Percentiles rank a stretch among this genome's conserved stretches.
phyloP scores from a whole-genome alignment of 2,113 vertebrate species.

The Thinocorus orbignyianus region DNA sequence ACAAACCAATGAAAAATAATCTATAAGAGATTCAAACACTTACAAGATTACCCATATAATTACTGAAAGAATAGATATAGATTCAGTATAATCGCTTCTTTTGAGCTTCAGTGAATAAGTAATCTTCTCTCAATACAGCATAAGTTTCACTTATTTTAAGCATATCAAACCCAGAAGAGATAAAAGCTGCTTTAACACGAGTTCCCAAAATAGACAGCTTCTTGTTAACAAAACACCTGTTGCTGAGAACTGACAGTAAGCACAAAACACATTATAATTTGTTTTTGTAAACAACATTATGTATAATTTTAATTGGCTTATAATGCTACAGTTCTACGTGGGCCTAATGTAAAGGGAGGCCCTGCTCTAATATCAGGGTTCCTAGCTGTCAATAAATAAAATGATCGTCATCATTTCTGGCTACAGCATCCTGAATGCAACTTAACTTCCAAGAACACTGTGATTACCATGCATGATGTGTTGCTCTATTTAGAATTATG shows the following conservation, averaged over 20 bases:
- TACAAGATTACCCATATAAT: conserved; percentile 33
- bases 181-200: conserved; percentile 41
- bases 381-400: conserved; percentile 26
- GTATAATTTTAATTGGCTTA: conserved; percentile 56
- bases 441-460: conserved; percentile 23
- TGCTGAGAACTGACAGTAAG: conserved; percentile 57
- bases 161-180: conserved; percentile 53
- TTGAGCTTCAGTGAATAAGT: conserved; percentile 48
- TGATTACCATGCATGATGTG: conserved; percentile 26
- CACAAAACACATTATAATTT: conserved; percentile 59
- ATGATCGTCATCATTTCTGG: neutral
- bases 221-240: conserved; percentile 68
- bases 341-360: conserved; percentile 15
- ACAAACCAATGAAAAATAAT: conserved; percentile 1
- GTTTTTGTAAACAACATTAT: conserved; percentile 57
- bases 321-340: neutral
- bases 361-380: conserved; percentile 14
- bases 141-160: conserved; percentile 66
- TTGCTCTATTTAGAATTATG: conserved; percentile 40
- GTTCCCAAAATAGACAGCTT: conserved; percentile 60
- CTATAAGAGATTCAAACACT: neutral
- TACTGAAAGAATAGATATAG: neutral
- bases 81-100: conserved; percentile 49
- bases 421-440: conserved; percentile 9
- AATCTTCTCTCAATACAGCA: conserved; percentile 43